These are phyloP conservation scores for Molossus molossus DNA, from an alignment of 2,797 vertebrate genomes.

Conservation along the genomic window DNA sequence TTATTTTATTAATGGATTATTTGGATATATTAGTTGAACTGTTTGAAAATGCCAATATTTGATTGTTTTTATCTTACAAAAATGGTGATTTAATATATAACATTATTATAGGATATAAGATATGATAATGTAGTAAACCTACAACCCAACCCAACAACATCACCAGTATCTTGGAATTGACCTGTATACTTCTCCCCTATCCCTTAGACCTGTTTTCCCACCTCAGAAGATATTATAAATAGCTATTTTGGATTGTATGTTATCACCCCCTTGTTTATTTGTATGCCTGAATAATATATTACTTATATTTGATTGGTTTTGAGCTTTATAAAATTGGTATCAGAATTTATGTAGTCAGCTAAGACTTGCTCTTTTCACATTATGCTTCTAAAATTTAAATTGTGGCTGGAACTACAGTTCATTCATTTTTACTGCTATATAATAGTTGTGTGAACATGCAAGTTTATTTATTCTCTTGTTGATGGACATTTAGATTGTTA, in stretches of 20 bases:
- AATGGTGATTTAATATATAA: slow-evolving; percentile 15
- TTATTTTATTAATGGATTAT: slow-evolving; percentile 45
- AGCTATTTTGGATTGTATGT: slow-evolving; percentile 19
- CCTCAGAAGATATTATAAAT: neutral
- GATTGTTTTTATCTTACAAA: slow-evolving; percentile 49
- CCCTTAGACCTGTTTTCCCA: neutral
- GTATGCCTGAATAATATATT: slow-evolving; percentile 4
- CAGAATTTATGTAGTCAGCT: neutral
- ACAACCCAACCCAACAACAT: neutral
- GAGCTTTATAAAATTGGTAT: slow-evolving; percentile 57
- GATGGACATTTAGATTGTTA: neutral
- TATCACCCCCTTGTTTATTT: neutral
- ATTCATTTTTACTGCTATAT: slow-evolving; percentile 11
- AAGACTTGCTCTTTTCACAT: neutral
- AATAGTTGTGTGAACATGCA: neutral
- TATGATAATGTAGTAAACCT: neutral
- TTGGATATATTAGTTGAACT: slow-evolving; percentile 52
- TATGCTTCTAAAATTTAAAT: slow-evolving; percentile 21
- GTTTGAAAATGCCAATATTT: slow-evolving; percentile 43
- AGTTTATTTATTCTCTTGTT: neutral
- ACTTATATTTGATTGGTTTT: slow-evolving; percentile 61
- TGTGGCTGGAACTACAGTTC: neutral
- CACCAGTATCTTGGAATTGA: neutral
- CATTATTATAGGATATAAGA: slow-evolving; percentile 49
- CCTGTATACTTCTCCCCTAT: neutral